Evolutionary conservation across 2,888 invertebrate species (phyloP).

Genomic region (Leucania comma): DNA sequence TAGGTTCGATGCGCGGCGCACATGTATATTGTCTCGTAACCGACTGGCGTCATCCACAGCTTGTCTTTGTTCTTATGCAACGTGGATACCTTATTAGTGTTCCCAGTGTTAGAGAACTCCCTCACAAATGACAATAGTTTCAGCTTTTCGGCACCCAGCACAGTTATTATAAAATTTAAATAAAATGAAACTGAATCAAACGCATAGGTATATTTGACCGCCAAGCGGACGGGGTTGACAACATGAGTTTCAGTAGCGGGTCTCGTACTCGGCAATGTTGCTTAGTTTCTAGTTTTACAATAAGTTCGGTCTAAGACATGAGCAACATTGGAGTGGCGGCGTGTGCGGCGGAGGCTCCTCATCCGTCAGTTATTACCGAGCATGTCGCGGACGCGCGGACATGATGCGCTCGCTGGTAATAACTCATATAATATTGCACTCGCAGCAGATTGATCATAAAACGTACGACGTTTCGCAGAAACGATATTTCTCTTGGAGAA

Average conservation of each 20-base stretch:
- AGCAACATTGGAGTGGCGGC: neutral
- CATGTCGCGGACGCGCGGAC: neutral
- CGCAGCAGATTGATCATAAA: constrained; percentile 3
- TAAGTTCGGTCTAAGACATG: neutral
- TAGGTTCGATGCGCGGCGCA: neutral
- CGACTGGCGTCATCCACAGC: neutral
- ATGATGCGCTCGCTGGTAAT: neutral
- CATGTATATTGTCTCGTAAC: neutral
- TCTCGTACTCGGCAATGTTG: too few relatives aligned
- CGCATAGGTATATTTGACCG: neutral
- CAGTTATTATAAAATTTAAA: too few relatives aligned
- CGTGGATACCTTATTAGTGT: neutral
- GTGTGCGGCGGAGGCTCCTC: neutral
- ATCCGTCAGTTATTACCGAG: neutral
- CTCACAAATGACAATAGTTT: too few relatives aligned
- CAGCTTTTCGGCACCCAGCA: too few relatives aligned
- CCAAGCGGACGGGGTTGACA: neutral
- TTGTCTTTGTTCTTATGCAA: constrained; percentile 1
- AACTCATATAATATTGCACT: neutral
- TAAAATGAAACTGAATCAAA: too few relatives aligned
- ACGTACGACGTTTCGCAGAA: constrained; percentile 20
- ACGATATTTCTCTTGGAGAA: constrained; percentile 25
- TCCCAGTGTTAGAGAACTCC: neutral
- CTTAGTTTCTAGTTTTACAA: neutral
- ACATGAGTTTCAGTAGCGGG: neutral